These are phyloP conservation scores for Luscinia megarhynchos DNA, from an alignment of 2,797 vertebrate species.

Conservation along the genomic window DNA sequence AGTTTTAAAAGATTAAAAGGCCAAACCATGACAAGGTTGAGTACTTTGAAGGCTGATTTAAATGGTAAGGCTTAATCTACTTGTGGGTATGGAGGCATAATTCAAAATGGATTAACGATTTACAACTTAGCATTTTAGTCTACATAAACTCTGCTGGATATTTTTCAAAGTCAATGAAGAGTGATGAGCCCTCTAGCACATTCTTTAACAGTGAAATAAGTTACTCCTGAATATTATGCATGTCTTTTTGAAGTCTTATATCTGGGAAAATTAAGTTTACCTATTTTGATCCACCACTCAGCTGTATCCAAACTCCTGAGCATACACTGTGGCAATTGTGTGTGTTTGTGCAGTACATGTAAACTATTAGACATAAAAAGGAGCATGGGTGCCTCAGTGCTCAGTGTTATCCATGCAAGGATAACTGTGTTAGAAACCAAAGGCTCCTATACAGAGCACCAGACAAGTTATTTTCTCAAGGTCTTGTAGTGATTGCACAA, in stretches of 20 bases:
- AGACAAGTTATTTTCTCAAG: background rate
- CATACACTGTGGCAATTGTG: rapidly evolving
- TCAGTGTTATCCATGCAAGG: background rate
- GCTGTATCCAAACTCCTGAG: background rate
- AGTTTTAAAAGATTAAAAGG: background rate
- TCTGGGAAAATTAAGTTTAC: background rate
- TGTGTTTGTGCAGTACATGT: background rate
- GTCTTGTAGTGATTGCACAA: background rate
- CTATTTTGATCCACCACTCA: background rate
- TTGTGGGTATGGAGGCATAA: background rate
- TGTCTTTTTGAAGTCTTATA: background rate
- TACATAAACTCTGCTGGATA: background rate
- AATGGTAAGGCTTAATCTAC: background rate
- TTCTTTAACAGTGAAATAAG: background rate
- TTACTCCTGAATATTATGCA: background rate
- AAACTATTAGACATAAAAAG: background rate
- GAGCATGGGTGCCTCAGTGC: background rate
- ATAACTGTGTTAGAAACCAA: background rate
- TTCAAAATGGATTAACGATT: background rate
- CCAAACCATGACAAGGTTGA: background rate
- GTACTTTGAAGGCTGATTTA: background rate
- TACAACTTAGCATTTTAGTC: background rate
- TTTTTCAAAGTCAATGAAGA: background rate
- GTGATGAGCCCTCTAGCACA: background rate
- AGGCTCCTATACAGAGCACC: background rate